A percentile compares a stretch with the other conserved stretches of the same genome.
Conservation (phyloP, 2,888 invertebrate genomes). For the Hyalella azteca region DNA sequence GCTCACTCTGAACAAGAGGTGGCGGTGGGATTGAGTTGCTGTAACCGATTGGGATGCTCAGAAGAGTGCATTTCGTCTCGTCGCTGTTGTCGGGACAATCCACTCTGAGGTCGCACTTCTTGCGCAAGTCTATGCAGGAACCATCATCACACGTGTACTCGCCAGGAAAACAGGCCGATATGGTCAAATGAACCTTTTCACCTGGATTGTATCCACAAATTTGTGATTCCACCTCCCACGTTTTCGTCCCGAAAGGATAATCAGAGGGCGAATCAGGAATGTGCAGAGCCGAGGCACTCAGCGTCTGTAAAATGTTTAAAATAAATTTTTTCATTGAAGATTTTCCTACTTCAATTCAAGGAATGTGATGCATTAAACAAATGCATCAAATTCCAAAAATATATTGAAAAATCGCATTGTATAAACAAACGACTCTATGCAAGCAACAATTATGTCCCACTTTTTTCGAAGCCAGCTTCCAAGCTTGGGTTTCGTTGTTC, state of each 20-base stretch:
- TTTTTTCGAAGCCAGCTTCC: conserved; percentile 47
- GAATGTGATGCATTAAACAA: too few relatives aligned
- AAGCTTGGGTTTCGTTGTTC: conserved; percentile 31
- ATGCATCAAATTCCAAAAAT: too few relatives aligned
- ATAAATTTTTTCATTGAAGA: not conserved
- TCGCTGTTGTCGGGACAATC: conserved; percentile 52
- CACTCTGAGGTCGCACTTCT: conserved; percentile 44
- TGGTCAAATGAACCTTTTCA: conserved; percentile 42
- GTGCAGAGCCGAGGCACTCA: conserved; percentile 35
- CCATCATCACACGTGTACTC: conserved; percentile 52
- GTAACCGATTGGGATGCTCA: conserved; percentile 44
- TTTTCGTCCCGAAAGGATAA: conserved; percentile 50
- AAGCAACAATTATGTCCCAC: too few relatives aligned
- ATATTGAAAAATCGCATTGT: too few relatives aligned
- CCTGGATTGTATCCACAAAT: conserved; percentile 43
- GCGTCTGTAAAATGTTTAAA: not conserved
- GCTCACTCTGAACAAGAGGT: not conserved
- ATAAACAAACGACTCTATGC: too few relatives aligned
- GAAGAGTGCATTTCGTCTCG: conserved; percentile 40
- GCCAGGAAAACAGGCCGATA: conserved; percentile 43
- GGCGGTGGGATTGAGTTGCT: conserved; percentile 41
- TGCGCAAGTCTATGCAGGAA: conserved; percentile 41
- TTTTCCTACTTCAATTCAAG: too few relatives aligned
- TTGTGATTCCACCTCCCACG: conserved; percentile 43
- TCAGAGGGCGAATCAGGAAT: conserved; percentile 25